These are phyloP conservation scores for Poeciliopsis prolifica DNA, from an alignment of 2,113 vertebrate genomes.

Conservation along the genomic window DNA sequence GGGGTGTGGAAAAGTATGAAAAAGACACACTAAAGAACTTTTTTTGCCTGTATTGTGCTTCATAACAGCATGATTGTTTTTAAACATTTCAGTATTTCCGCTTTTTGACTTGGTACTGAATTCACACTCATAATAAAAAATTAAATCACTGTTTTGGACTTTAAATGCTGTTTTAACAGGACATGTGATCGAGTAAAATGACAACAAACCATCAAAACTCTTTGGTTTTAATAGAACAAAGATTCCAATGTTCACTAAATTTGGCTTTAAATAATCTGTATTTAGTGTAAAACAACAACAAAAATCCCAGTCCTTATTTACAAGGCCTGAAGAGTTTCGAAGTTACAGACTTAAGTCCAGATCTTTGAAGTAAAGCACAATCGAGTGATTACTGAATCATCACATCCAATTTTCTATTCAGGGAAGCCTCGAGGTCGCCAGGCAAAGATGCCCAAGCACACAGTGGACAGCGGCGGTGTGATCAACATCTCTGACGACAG, in stretches of 20 bases:
- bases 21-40: neutral
- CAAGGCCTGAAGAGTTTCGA: neutral
- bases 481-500: constrained; percentile 95
- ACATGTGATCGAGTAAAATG: too few relatives aligned
- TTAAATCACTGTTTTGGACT: neutral
- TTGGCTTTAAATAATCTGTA: neutral
- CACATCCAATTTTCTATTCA: constrained; percentile 46
- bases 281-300: too few relatives aligned
- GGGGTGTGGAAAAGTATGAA: neutral
- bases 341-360: neutral
- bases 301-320: neutral
- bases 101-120: neutral
- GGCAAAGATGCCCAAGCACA: constrained; percentile 79
- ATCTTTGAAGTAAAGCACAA: too few relatives aligned
- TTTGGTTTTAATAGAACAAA: too few relatives aligned
- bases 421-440: constrained; percentile 85
- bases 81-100: neutral
- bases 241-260: too few relatives aligned
- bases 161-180: too few relatives aligned
- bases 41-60: too few relatives aligned
- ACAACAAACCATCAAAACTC: too few relatives aligned
- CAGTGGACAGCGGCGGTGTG: constrained; percentile 73
- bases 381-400: neutral
- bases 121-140: neutral
- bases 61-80: too few relatives aligned